These are phyloP conservation scores for Phaedon cochleariae DNA, from an alignment of 2,888 invertebrate genomes.

Conservation along the genomic window DNA sequence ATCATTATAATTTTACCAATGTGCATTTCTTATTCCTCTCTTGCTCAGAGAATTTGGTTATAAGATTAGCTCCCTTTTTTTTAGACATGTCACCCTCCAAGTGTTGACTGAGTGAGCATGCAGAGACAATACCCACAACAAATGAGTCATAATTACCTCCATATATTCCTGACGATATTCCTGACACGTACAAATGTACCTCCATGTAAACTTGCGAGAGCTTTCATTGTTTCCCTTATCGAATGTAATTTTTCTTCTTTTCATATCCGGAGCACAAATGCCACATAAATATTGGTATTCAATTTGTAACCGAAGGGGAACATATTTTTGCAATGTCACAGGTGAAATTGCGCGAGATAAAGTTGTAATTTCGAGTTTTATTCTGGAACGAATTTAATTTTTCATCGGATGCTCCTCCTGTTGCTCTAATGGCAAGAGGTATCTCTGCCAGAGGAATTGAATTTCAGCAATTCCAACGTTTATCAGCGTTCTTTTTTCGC, in stretches of 20 bases:
- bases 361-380: constrained; percentile 2
- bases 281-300: constrained; percentile 2
- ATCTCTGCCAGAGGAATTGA: constrained; percentile 45
- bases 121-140: neutral
- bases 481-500: constrained; percentile 41
- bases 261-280: neutral
- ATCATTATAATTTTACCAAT: too few relatives aligned
- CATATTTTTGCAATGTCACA: neutral
- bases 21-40: too few relatives aligned
- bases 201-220: neutral
- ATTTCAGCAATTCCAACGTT: constrained; percentile 45
- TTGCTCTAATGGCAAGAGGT: constrained; percentile 30
- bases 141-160: neutral
- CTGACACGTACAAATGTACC: neutral
- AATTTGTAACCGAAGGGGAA: neutral
- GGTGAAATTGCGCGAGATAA: constrained; percentile 1
- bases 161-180: neutral
- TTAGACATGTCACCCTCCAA: too few relatives aligned
- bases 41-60: too few relatives aligned
- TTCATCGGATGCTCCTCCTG: constrained; percentile 31
- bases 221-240: neutral
- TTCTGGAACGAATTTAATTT: constrained; percentile 7
- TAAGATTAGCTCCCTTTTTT: too few relatives aligned
- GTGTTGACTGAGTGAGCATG: neutral
- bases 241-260: neutral